phyloP scores from a whole-genome alignment of 2,113 vertebrate species.

The Balaenoptera acutorostrata region DNA sequence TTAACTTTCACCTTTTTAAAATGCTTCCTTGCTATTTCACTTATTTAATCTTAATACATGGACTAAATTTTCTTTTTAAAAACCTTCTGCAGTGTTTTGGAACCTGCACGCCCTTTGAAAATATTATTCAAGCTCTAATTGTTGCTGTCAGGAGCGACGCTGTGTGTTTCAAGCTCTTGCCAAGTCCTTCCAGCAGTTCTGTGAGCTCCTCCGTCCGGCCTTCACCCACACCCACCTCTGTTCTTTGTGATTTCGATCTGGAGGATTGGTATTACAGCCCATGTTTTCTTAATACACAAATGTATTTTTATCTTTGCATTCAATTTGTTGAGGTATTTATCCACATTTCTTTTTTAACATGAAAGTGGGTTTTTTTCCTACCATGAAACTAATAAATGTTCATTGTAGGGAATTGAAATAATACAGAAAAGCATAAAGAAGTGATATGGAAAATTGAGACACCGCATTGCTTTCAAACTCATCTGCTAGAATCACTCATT shows the following conservation, averaged over 20 bases:
- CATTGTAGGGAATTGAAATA: background rate
- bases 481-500: background rate
- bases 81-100: background rate
- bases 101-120: background rate
- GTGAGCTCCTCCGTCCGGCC: background rate
- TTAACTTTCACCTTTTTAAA: background rate
- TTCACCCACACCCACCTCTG: fast-evolving
- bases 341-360: background rate
- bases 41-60: background rate
- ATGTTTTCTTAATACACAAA: background rate
- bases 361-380: background rate
- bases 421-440: background rate
- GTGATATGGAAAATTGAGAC: background rate
- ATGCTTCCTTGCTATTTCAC: background rate
- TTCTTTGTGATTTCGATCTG: too few relatives aligned
- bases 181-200: background rate
- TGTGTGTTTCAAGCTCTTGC: fast-evolving
- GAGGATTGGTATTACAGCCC: background rate
- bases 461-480: background rate
- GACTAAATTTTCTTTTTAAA: background rate
- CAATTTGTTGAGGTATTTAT: background rate
- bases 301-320: background rate
- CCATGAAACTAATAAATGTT: background rate
- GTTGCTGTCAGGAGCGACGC: fast-evolving
- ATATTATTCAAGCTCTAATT: too few relatives aligned